Evolutionary conservation across 1,140 invertebrate species (phyloP), one percentile per base, ranked within the genome.

Genomic region (Drosophila yakuba): DNA sequence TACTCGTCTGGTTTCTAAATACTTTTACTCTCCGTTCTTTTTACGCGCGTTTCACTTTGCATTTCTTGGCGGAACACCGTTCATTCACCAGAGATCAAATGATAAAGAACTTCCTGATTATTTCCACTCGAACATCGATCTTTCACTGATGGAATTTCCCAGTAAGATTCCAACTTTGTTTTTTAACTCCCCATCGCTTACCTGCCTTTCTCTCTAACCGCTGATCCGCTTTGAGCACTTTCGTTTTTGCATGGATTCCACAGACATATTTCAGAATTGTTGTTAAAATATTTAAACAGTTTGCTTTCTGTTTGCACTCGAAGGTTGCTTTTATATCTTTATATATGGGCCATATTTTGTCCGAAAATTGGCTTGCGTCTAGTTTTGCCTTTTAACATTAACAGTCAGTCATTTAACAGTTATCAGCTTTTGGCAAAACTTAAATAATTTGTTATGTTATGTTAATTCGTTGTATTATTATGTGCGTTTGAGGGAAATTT

Each of bases 281-380:
- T 36, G 76, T 55, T 59, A 71, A 78, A 79, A 79, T 86, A 89
- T 88, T 88, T 88, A 79, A 80, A 89, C 84, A 88, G 83, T 80
- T 88, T 88, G 82, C 20, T 52, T 72, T 74, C 59, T 83, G 72
- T 86, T 86, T 82, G 59, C 71, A 73, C 62, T 74, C 56, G 36
- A 62, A 38, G 60, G 44, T 57, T 51, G 7, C 44, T 52, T 82
- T 82, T 59, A 60, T 39, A 60, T 58, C 44, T 61, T 57, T 71
- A 52, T 60, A 54, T 66, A 66, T 66, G 63, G 56, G 44, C 12
- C 61, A 57, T 64, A 56, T 39, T 36, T 61, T 59, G 32, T 36
- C 36, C 61, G 36, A 64, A 45, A 44, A 44, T 57, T 35, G 44
- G 48, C 44, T 54, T 60, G 20, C 36, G 44, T 58, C n/a, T 51